phyloP scores from a whole-genome alignment of 2,888 invertebrate species.

The Tupiocoris notatus region DNA sequence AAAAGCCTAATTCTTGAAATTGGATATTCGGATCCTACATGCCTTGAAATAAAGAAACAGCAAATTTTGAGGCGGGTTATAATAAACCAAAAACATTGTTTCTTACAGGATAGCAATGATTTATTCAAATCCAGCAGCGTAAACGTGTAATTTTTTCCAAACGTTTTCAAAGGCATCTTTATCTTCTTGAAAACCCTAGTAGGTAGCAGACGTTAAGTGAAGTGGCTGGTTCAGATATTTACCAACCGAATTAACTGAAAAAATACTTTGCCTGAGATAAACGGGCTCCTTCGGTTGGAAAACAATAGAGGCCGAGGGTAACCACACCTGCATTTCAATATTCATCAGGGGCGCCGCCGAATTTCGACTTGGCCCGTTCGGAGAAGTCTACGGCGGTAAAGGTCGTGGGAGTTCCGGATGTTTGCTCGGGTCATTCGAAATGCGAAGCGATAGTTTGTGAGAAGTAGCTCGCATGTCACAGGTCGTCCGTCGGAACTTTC shows the following conservation, averaged over 20 bases:
- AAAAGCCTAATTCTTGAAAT: no score
- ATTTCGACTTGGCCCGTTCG: neutral
- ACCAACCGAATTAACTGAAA: neutral
- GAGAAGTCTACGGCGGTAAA: neutral
- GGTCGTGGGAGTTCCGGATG: conserved; percentile 21
- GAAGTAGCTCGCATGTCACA: no score
- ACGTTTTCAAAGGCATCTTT: no score
- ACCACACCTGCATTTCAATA: conserved; percentile 19
- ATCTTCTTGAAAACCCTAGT: no score
- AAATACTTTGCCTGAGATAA: no score
- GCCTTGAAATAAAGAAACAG: no score
- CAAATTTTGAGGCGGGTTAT: no score
- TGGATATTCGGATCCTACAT: no score
- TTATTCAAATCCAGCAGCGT: no score
- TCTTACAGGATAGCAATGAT: no score
- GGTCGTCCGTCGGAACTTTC: neutral
- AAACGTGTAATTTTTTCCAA: no score
- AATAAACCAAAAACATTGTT: no score
- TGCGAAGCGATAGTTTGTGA: neutral
- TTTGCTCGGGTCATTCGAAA: neutral
- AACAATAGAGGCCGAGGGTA: conserved; percentile 5
- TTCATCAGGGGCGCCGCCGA: conserved; percentile 4
- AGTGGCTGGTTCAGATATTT: neutral
- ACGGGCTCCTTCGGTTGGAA: neutral
- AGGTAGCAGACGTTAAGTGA: neutral